Evolutionary conservation across 2,888 invertebrate species (phyloP).

Genomic region (Phortica okadai): DNA sequence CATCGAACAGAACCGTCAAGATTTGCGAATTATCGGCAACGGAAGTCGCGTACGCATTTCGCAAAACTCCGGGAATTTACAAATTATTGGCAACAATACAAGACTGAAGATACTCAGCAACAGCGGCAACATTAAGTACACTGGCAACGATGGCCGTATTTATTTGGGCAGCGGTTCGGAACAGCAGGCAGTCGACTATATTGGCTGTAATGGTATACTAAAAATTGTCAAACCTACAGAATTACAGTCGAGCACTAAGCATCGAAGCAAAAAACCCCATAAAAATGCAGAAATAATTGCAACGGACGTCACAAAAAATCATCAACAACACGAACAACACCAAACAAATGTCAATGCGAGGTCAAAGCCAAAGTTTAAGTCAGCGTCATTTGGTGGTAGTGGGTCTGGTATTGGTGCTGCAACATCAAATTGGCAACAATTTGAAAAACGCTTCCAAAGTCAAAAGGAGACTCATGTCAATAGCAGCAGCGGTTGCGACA

Average conservation of each 20-base stretch:
- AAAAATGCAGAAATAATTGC: not conserved
- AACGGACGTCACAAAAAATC: conserved; percentile 2
- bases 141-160: conserved; percentile 74
- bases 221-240: conserved; percentile 70
- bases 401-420: not conserved
- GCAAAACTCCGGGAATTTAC: conserved; percentile 69
- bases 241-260: conserved; percentile 46
- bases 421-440: conserved; percentile 37
- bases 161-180: conserved; percentile 72
- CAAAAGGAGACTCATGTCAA: conserved; percentile 8
- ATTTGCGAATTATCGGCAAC: conserved; percentile 74
- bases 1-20: conserved; percentile 67
- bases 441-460: conserved; percentile 9
- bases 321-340: not conserved
- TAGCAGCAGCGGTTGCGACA: not conserved
- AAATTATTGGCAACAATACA: conserved; percentile 73
- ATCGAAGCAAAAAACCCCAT: conserved; percentile 26
- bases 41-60: conserved; percentile 73
- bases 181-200: conserved; percentile 71
- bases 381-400: conserved; percentile 24
- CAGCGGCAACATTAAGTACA: conserved; percentile 69
- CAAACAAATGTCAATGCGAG: not conserved
- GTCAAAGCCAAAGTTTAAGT: conserved; percentile 35
- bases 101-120: conserved; percentile 72
- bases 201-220: conserved; percentile 73